A percentile compares a stretch with the other conserved stretches of the same genome.
phyloP scores from a whole-genome alignment of 1,140 invertebrate species.

The Prorops nasuta region DNA sequence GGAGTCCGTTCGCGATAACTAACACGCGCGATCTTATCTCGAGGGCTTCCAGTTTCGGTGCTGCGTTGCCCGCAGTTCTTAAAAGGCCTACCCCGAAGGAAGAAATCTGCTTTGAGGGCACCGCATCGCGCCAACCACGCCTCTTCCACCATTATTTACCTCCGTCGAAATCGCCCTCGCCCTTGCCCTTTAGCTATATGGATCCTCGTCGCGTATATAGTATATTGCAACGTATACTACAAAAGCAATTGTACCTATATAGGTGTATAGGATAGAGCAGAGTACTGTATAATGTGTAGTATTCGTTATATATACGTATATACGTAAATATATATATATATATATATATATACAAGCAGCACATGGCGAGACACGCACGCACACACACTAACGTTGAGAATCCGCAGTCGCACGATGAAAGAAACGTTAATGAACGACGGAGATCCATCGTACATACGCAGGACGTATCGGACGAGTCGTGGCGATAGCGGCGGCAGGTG shows the following conservation, averaged over 20 bases:
- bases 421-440: neutral
- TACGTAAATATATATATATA: too few relatives aligned
- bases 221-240: too few relatives aligned
- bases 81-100: constrained; percentile 36
- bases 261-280: too few relatives aligned
- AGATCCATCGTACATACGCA: neutral
- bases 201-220: constrained; percentile 3
- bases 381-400: constrained; percentile 2
- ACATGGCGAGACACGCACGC: neutral
- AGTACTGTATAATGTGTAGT: too few relatives aligned
- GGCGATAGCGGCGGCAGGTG: constrained; percentile 34
- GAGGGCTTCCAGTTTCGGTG: constrained; percentile 43
- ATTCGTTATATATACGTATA: too few relatives aligned
- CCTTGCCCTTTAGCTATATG: neutral
- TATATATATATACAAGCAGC: too few relatives aligned
- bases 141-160: constrained; percentile 43
- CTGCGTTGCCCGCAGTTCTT: constrained; percentile 15
- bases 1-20: constrained; percentile 48
- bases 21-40: constrained; percentile 48
- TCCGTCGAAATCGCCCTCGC: constrained; percentile 17
- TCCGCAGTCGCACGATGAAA: neutral
- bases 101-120: constrained; percentile 40
- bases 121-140: constrained; percentile 48
- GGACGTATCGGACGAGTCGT: neutral
- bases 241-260: too few relatives aligned